Base-by-base conservation (phyloP, 2,797 vertebrate species). In the Urophycis tenuis region DNA sequence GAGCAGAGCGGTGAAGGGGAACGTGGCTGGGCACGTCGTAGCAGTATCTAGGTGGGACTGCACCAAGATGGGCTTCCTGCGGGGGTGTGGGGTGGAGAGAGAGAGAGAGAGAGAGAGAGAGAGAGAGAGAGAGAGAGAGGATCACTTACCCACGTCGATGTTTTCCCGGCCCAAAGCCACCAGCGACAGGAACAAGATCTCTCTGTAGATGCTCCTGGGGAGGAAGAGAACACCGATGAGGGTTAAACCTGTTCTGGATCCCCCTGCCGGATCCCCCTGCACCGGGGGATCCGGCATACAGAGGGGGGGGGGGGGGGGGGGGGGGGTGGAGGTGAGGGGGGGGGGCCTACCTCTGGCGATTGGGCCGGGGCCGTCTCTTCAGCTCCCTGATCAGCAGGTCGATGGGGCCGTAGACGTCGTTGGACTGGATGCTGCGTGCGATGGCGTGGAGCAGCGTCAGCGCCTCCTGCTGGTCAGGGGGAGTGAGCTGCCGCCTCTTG, bases 81-180 rank as follows among this genome's bases (percentile, higher is more conserved):
- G 7, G 11, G 36, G 15, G 45, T n/a, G n/a, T n/a, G 35, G 35
- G 4, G 35, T 36, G 4, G 35, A 36, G 35, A 36, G 35, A 36
- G 35, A 36, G 35, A 36, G 35, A 36, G 35, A 36, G 35, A 36
- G 35, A 36, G 35, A 36, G n/a, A n/a, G n/a, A n/a, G n/a, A n/a
- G n/a, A n/a, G n/a, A n/a, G n/a, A n/a, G n/a, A n/a, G n/a, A n/a
- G n/a, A n/a, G 14, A 19, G 3, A 41, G 25, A 22, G 72, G 0
- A 70, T 75, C 74, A 93, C 96, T 95, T 90, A 98, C 96, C 96
- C 3, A 97, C 93, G 79, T 98, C 96, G 85, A 98, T 98, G 88
- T 98, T 97, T 81, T 98, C 96, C 89, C 93, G 94, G 81, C 96
- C 96, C 91, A 98, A 93, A 70, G 96, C 94, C 80, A 98, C 96